These are phyloP conservation scores for Nebria salina DNA, from an alignment of 2,888 invertebrate genomes.

Conservation along the genomic window DNA sequence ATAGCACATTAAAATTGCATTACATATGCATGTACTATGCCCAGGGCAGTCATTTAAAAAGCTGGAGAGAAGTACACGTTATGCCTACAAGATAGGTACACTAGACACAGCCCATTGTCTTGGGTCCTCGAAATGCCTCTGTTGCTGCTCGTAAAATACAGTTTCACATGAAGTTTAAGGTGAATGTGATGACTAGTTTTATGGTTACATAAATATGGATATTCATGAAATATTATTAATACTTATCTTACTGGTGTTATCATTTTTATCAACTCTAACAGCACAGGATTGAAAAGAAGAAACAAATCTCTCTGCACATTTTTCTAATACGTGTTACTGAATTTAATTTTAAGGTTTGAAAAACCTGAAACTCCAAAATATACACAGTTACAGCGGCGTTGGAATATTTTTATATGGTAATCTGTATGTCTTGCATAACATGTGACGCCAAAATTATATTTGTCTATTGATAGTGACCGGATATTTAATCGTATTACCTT, in stretches of 20 bases:
- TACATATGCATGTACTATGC: constrained; percentile 41
- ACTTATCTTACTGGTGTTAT: not conserved
- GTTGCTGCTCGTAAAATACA: not conserved
- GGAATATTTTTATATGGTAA: no score
- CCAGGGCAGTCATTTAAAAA: constrained; percentile 38
- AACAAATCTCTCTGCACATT: no score
- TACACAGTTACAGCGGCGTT: no score
- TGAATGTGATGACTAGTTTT: not conserved
- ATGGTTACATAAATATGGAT: not conserved
- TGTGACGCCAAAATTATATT: not conserved
- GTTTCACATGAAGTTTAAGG: not conserved
- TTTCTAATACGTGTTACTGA: no score
- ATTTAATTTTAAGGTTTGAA: no score
- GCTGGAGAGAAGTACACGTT: constrained; percentile 6
- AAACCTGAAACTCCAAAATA: no score
- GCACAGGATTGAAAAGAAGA: not conserved
- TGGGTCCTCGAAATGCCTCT: not conserved
- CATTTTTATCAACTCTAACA: not conserved
- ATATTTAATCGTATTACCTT: not conserved
- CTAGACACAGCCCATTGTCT: constrained; percentile 11
- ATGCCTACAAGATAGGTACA: constrained; percentile 21
- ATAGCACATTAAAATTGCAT: constrained; percentile 42
- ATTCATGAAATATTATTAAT: not conserved
- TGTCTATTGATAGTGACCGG: not conserved
- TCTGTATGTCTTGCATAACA: no score